These are phyloP conservation scores for Nineta flava DNA, from an alignment of 2,888 invertebrate species.

Conservation along the genomic window DNA sequence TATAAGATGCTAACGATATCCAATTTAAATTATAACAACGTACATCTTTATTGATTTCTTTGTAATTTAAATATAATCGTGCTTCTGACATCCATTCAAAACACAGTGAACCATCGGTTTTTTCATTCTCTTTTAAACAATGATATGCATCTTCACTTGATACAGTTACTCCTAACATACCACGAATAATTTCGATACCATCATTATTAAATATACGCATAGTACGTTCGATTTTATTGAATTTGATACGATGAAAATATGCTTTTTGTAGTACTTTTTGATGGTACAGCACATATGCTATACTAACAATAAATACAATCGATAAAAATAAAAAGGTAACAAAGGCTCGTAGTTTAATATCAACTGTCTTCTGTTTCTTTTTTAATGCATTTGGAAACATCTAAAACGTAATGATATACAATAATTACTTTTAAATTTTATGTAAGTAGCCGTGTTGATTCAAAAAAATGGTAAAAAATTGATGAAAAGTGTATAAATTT, in stretches of 20 bases:
- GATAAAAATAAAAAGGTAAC: conserved; percentile 66
- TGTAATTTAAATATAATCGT: conserved; percentile 50
- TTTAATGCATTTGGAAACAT: conserved; percentile 56
- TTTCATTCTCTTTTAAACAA: conserved; percentile 46
- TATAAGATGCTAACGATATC: conserved; percentile 51
- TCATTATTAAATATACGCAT: conserved; percentile 57
- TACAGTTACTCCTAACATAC: conserved; percentile 44
- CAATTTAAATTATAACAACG: conserved; percentile 79
- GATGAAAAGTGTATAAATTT: background rate
- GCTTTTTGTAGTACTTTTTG: conserved; percentile 66
- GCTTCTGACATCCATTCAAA: conserved; percentile 69
- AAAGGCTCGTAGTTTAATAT: conserved; percentile 67
- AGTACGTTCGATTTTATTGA: conserved; percentile 59
- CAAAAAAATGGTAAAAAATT: background rate
- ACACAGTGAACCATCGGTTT: conserved; percentile 50
- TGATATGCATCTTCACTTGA: conserved; percentile 52
- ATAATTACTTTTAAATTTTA: background rate
- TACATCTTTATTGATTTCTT: conserved; percentile 41
- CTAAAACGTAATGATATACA: conserved; percentile 28
- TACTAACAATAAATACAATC: conserved; percentile 65
- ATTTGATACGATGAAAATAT: conserved; percentile 70
- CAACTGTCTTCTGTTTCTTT: conserved; percentile 47
- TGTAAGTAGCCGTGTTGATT: background rate
- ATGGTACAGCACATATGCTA: conserved; percentile 71
- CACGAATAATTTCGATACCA: conserved; percentile 52